Evolutionary conservation across 2,888 invertebrate genomes (phyloP), one percentile per base, ranked within the genome.

Genomic region (Sclerodermus sp.): DNA sequence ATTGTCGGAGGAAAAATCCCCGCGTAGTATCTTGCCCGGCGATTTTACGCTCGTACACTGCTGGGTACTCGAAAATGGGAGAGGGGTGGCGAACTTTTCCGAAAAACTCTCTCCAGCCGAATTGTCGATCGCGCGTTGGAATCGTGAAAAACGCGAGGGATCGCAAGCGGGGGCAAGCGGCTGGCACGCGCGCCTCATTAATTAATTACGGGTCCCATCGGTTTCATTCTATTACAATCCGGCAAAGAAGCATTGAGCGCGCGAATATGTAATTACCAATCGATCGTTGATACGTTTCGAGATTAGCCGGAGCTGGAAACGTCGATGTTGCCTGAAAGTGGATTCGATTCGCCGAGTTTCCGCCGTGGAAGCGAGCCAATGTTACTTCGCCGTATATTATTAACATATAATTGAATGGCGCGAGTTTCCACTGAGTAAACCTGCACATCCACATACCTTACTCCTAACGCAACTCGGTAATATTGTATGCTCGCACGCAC

Each of bases 331-430:
- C 51, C 46, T 45, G 50, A 50, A 64, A 61, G 58, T 48, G 58
- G 56, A 60, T 58, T 62, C 64, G 62, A 60, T 64, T 62, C 53
- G 55, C 36, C 45, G 57, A 5, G 31, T 51, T 48, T 58, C 54
- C 60, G 57, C 57, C 57, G 52, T 62, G 64, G 64, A 67, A 60
- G 60, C 64, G 57, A 65, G 65, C 67, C 63, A 62, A 53, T 68
- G 65, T 70, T 70, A 71, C 69, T 67, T 57, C 43, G 51, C 54
- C 60, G 64, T 76, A 74, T 74, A 76, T 76, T 75, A 76, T 76
- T 76, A 76, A 76, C 74, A 71, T 76, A 70, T 75, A 74, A 76
- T 76, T 74, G 74, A 76, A 76, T 73, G 67, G 70, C 67, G 70
- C 15, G 15, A 14, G 18, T 8, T 12, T 23, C 23, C 23, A 23